Evolutionary conservation across 1,140 invertebrate species (phyloP).

Genomic region (Caenorhabditis inopinata): DNA sequence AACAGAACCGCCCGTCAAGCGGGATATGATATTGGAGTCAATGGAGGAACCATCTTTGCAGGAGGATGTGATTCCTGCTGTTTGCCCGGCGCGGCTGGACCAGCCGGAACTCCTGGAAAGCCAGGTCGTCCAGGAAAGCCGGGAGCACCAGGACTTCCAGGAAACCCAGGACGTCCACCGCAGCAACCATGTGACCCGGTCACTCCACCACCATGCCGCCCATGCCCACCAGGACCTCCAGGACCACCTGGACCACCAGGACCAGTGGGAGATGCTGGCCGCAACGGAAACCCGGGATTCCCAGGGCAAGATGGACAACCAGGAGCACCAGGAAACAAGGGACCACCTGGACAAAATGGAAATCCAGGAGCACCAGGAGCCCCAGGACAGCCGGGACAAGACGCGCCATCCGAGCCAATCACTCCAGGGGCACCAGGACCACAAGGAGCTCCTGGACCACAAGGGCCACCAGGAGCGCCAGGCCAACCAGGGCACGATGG

Average conservation of each 20-base stretch:
- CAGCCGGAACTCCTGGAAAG: constrained; percentile 42
- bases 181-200: constrained; percentile 43
- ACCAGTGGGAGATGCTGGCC: constrained; percentile 42
- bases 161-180: constrained; percentile 50
- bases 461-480: constrained; percentile 46
- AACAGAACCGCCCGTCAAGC: constrained; percentile 45
- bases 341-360: constrained; percentile 35
- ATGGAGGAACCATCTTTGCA: constrained; percentile 11
- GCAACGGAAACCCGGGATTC: constrained; percentile 34
- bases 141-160: constrained; percentile 48
- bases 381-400: constrained; percentile 45
- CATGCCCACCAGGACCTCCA: constrained; percentile 46
- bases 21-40: constrained; percentile 22
- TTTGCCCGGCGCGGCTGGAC: constrained; percentile 43
- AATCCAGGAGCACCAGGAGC: constrained; percentile 47
- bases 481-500: constrained; percentile 44
- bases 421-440: constrained; percentile 46
- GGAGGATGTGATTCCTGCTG: constrained; percentile 49
- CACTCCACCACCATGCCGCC: constrained; percentile 48
- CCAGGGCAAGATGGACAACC: constrained; percentile 33
- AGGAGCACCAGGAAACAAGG: constrained; percentile 43
- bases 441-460: constrained; percentile 44
- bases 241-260: constrained; percentile 50
- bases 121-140: constrained; percentile 47
- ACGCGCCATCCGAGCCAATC: constrained; percentile 45